Evolutionary conservation across 2,888 invertebrate species (phyloP), one percentile per base, ranked within the genome.

Genomic region (Drosophila leonis): DNA sequence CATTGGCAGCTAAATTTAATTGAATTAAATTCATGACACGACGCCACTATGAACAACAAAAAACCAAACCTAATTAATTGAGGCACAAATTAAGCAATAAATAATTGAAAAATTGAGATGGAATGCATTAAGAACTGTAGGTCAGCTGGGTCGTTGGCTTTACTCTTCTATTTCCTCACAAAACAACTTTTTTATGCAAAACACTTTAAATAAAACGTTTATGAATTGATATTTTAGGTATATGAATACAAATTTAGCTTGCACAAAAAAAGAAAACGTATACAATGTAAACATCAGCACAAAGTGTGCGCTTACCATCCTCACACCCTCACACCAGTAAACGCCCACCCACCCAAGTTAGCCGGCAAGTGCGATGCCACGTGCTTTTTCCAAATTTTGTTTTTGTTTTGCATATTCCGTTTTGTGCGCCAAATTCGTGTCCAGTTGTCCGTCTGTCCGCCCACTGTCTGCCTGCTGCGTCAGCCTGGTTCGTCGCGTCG

Each of bases 391-490:
- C 48, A 72, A 61, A 57, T 59, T 67, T 82, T 74, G 72, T 77
- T 72, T 69, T 85, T 69, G 66, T 85, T 83, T 83, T 74, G 72
- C 74, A 71, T 66, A 72, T 75, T 82, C 63, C 68, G 72, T 62
- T 74, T 74, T 82, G 65, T 75, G 69, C 65, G 46, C 39, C 42
- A 62, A 48, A 61, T 75, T 66, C 72, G 55, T 35, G 51, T 62
- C 65, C 67, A 49, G 54, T 44, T 49, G 39, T 54, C 55, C 29
- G 55, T 49, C 63, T 9, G 35, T 52, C 39, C 41, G 41, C 49
- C 60, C n/a, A 27, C 20, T 27, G 48, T 49, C 54, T 24, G 57
- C 48, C 61, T 60, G 61, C 68, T 61, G 62, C 65, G 63, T 69
- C 65, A 68, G 75, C 62, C 55, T 78, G 68, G 62, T 60, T 65